phyloP scores from a whole-genome alignment of 2,113 vertebrate species.

The Cyprinodon variegatus region DNA sequence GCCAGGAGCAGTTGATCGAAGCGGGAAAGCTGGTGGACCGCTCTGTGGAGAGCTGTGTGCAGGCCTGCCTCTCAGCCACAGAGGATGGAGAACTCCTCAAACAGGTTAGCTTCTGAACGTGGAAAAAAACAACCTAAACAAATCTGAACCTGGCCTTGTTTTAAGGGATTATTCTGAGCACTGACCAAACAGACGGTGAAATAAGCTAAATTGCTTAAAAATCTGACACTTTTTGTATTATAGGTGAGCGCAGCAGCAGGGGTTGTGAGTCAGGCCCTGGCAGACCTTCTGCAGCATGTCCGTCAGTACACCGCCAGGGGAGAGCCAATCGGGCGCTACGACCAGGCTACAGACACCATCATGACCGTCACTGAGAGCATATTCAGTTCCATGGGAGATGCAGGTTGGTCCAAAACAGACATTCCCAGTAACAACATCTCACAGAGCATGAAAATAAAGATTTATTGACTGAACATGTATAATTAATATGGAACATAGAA shows the following conservation, averaged over 20 bases:
- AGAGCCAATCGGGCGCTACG: conserved; percentile 96
- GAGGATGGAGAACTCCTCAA: conserved; percentile 91
- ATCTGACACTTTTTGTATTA: not conserved
- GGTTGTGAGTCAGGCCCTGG: conserved; percentile 92
- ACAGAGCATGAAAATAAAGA: not conserved
- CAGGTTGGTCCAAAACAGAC: conserved; percentile 81
- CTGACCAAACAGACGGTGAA: not conserved
- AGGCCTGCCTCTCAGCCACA: conserved; percentile 92
- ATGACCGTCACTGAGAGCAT: conserved; percentile 99
- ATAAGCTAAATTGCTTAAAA: conserved; percentile 6
- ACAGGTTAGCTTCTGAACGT: conserved; percentile 79
- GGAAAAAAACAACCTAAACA: not conserved
- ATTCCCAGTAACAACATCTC: not conserved
- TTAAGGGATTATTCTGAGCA: not conserved
- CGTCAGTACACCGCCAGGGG: conserved; percentile 93
- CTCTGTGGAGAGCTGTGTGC: conserved; percentile 94
- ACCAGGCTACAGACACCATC: conserved; percentile 98
- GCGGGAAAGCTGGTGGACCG: conserved; percentile 96
- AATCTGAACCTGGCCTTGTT: not conserved
- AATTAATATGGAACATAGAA: not conserved
- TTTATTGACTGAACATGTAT: not conserved
- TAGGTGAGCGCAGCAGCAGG: conserved; percentile 85
- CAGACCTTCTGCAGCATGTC: conserved; percentile 93
- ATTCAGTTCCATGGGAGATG: conserved; percentile 98
- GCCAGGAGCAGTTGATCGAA: conserved; percentile 96